phyloP scores from a whole-genome alignment of 2,113 vertebrate species.

The Macaca nemestrina region DNA sequence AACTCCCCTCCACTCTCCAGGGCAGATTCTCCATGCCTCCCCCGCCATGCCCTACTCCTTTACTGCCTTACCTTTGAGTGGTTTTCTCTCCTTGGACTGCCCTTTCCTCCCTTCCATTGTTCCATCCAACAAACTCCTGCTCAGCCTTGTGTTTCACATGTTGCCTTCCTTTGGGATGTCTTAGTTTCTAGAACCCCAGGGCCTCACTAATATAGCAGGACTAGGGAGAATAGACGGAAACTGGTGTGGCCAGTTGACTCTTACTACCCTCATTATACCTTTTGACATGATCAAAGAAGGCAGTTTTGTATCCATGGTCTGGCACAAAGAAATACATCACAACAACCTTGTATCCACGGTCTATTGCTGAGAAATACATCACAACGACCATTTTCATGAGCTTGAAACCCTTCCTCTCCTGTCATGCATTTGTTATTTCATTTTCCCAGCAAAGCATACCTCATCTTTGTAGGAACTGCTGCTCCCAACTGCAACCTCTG shows the following conservation, averaged over 20 bases:
- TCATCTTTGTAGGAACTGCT: not conserved
- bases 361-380: not conserved
- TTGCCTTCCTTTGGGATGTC: not conserved
- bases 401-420: not conserved
- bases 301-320: not conserved
- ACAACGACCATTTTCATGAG: not conserved
- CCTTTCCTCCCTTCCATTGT: not conserved
- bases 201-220: not conserved
- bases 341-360: not conserved
- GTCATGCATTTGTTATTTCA: not conserved
- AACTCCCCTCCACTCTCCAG: accelerated
- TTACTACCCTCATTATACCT: not conserved
- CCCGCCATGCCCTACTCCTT: accelerated
- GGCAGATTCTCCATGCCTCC: not conserved
- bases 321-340: not conserved
- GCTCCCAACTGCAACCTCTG: not conserved
- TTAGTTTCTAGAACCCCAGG: not conserved
- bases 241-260: not conserved
- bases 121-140: not conserved
- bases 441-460: not conserved
- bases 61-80: not conserved
- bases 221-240: not conserved
- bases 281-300: not conserved
- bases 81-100: not conserved
- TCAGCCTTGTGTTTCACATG: not conserved